A percentile compares a stretch with the other conserved stretches of the same genome.
Evolutionary conservation across 1,140 invertebrate species (phyloP).

Genomic region (Drosophila persimilis): DNA sequence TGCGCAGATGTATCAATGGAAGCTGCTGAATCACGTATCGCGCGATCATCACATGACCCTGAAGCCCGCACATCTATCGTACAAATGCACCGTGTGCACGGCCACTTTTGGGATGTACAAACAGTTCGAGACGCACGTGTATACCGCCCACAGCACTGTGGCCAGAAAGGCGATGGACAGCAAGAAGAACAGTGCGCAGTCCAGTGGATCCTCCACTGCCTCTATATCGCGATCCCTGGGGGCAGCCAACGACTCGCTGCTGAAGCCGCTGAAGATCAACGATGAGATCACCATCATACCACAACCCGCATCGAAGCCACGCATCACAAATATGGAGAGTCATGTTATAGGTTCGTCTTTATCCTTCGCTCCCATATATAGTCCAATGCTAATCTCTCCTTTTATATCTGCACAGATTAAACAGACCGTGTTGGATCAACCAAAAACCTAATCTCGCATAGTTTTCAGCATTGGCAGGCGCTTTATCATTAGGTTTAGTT

Average conservation of each 20-base stretch:
- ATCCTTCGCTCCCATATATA: background rate
- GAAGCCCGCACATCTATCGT: constrained; percentile 95
- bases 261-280: constrained; percentile 94
- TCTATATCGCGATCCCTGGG: constrained; percentile 55
- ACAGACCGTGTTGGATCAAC: constrained; percentile 62
- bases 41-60: constrained; percentile 95
- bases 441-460: constrained; percentile 77
- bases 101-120: constrained; percentile 97
- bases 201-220: constrained; percentile 39
- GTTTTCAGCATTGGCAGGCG: constrained; percentile 64
- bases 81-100: constrained; percentile 97
- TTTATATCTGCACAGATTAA: constrained; percentile 52
- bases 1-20: constrained; percentile 94
- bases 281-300: constrained; percentile 97
- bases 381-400: background rate
- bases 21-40: constrained; percentile 94
- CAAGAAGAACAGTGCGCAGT: constrained; percentile 84
- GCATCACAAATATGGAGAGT: constrained; percentile 83
- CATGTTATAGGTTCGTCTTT: constrained; percentile 79
- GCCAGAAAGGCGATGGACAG: constrained; percentile 91
- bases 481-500: constrained; percentile 65
- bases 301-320: constrained; percentile 87
- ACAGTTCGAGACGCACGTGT: constrained; percentile 96
- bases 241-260: constrained; percentile 85
- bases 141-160: constrained; percentile 94